These are phyloP conservation scores for Gymnothorax javanicus DNA, from an alignment of 2,797 vertebrate species.

Conservation along the genomic window DNA sequence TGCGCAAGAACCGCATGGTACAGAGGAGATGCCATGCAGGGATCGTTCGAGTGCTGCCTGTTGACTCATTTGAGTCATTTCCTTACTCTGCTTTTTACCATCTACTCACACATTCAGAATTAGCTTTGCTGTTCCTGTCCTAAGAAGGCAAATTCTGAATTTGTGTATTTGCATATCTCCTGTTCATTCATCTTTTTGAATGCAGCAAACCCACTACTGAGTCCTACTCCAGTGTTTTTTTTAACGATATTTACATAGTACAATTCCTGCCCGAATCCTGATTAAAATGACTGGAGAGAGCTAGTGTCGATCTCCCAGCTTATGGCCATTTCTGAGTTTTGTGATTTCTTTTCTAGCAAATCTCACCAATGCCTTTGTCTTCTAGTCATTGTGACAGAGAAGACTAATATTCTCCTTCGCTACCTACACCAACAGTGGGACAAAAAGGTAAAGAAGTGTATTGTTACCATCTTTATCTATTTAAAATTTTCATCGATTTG, in stretches of 20 bases:
- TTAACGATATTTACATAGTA: background rate
- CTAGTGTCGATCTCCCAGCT: background rate
- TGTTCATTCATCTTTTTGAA: background rate
- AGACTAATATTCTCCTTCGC: conserved; percentile 91
- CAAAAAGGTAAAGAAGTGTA: conserved; percentile 81
- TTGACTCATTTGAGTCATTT: background rate
- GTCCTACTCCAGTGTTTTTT: background rate
- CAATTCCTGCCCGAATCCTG: background rate
- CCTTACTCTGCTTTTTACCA: background rate
- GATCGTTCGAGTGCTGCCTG: background rate
- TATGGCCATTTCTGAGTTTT: background rate
- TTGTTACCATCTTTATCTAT: background rate
- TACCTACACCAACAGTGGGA: conserved; percentile 96
- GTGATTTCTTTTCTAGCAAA: background rate
- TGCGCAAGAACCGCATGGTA: background rate
- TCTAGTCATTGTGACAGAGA: conserved; percentile 94
- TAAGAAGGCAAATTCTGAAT: background rate
- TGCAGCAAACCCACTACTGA: background rate
- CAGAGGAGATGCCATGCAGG: background rate
- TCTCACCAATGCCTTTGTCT: conserved; percentile 33
- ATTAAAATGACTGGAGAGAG: background rate
- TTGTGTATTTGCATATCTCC: background rate
- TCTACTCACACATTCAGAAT: background rate
- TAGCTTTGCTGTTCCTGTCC: background rate
- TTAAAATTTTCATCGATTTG: too few species aligned